These are phyloP conservation scores for Clarias platycephalus DNA, from an alignment of 2,797 vertebrate species.

Conservation along the genomic window DNA sequence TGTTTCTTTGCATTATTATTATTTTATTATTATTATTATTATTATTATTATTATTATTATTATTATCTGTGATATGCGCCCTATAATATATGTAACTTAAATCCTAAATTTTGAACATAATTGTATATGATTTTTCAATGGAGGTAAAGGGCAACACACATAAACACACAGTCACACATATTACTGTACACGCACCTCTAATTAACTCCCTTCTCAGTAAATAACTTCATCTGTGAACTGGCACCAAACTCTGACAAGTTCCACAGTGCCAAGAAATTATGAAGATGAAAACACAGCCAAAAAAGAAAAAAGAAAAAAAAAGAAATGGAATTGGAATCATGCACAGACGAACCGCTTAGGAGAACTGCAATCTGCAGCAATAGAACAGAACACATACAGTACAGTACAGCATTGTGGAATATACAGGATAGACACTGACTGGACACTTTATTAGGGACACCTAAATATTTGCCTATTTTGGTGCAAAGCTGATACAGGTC, in stretches of 20 bases:
- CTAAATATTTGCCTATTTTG: background rate
- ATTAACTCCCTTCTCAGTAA: slow-evolving; percentile 67
- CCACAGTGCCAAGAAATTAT: slow-evolving; percentile 60
- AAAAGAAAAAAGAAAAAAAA: background rate
- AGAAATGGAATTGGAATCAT: background rate
- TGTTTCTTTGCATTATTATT: background rate
- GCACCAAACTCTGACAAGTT: slow-evolving; percentile 48
- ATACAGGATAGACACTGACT: background rate
- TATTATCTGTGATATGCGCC: background rate
- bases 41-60: background rate
- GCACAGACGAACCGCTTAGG: too few relatives aligned
- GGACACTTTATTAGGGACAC: background rate
- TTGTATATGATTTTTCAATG: background rate
- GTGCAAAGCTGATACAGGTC: background rate
- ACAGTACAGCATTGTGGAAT: background rate
- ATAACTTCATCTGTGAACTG: slow-evolving; percentile 67
- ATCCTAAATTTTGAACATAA: background rate
- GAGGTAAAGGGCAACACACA: background rate
- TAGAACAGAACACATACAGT: background rate
- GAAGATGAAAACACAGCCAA: slow-evolving; percentile 29
- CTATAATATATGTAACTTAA: background rate
- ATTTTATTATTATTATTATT: background rate
- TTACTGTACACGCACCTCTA: slow-evolving; percentile 47
- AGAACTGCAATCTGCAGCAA: background rate
- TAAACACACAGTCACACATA: slow-evolving; percentile 37